phyloP scores from a whole-genome alignment of 1,140 invertebrate genomes.

The Asbolus verrucosus region DNA sequence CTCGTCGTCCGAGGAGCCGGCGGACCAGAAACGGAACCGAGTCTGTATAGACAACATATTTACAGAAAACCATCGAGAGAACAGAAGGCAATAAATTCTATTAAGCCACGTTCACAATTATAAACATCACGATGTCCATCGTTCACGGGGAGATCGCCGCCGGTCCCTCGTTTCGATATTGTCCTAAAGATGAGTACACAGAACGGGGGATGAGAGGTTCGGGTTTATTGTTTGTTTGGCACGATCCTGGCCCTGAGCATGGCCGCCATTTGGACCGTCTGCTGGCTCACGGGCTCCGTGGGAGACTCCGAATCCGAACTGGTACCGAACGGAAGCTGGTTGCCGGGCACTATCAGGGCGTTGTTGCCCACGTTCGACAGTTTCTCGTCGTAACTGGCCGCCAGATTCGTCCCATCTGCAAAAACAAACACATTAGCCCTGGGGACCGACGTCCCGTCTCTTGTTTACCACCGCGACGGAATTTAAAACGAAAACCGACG shows the following conservation, averaged over 20 bases:
- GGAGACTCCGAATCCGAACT: slow-evolving; percentile 73
- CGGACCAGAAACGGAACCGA: background rate
- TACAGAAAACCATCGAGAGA: too few relatives aligned
- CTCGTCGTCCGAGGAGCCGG: background rate
- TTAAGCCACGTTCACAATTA: too few relatives aligned
- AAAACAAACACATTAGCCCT: too few relatives aligned
- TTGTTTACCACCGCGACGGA: too few relatives aligned
- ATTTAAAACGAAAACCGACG: too few relatives aligned
- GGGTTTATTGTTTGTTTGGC: slow-evolving; percentile 60
- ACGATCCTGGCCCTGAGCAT: slow-evolving; percentile 65
- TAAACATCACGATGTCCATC: too few relatives aligned
- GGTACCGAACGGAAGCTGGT: slow-evolving; percentile 59
- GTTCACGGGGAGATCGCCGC: background rate
- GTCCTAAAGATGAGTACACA: slow-evolving; percentile 33
- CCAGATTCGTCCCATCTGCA: slow-evolving; percentile 5
- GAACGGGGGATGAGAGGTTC: background rate
- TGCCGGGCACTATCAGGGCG: slow-evolving; percentile 24
- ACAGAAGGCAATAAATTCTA: too few relatives aligned
- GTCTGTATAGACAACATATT: too few relatives aligned
- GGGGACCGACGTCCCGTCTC: too few relatives aligned
- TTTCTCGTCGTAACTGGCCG: background rate
- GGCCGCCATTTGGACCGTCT: slow-evolving; percentile 67
- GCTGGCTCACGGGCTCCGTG: slow-evolving; percentile 71
- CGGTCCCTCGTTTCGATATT: background rate
- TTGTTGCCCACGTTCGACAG: slow-evolving; percentile 4